Evolutionary conservation across 2,113 vertebrate genomes (phyloP).

Genomic region (Acrocephalus kingi): DNA sequence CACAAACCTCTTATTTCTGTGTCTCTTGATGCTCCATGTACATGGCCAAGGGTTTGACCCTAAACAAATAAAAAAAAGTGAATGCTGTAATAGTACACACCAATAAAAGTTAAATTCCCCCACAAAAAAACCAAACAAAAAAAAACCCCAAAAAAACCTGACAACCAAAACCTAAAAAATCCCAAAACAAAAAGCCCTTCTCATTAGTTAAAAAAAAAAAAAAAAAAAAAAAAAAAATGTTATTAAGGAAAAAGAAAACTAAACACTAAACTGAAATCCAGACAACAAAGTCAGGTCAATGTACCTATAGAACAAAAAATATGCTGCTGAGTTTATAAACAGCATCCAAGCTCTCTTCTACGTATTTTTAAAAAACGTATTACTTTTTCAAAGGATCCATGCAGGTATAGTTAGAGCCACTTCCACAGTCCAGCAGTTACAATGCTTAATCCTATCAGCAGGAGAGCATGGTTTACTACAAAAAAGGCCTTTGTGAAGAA

Average conservation of each 20-base stretch:
- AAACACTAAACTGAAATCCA: neutral
- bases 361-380: neutral
- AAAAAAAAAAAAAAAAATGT: neutral
- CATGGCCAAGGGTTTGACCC: slow-evolving; percentile 41
- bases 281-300: neutral
- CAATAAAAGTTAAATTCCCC: neutral
- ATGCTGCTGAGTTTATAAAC: neutral
- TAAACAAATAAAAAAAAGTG: slow-evolving; percentile 45
- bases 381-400: neutral
- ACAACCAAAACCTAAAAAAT: neutral
- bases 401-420: neutral
- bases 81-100: slow-evolving; percentile 20
- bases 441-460: neutral
- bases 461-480: neutral
- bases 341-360: neutral
- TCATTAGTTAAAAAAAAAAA: too few relatives aligned
- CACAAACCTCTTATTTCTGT: slow-evolving; percentile 56
- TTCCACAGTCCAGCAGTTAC: neutral
- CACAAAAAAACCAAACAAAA: accelerated
- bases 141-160: neutral
- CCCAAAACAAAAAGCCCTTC: neutral
- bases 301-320: neutral
- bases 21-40: slow-evolving; percentile 38
- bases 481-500: neutral
- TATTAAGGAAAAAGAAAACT: neutral